These are phyloP conservation scores for Hirtodrosophila alboralis DNA, from an alignment of 2,888 invertebrate genomes.

Conservation along the genomic window DNA sequence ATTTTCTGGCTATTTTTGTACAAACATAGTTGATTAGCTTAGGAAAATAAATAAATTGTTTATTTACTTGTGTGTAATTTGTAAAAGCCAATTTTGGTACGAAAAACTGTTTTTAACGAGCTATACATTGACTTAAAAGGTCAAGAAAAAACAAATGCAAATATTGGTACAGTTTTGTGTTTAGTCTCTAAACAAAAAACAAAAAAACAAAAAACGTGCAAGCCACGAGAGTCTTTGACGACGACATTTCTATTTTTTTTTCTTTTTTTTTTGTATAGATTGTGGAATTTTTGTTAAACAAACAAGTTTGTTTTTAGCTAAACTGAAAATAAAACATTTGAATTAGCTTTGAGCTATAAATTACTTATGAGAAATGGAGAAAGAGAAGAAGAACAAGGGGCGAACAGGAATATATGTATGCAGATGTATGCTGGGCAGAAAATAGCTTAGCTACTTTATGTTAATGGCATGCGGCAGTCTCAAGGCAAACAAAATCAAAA, in stretches of 20 bases:
- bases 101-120: too few species aligned
- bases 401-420: neutral
- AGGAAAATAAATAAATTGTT: slow-evolving; percentile 53
- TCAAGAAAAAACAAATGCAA: neutral
- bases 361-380: slow-evolving; percentile 17
- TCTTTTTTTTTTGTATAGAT: slow-evolving; percentile 16
- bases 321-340: slow-evolving; percentile 47
- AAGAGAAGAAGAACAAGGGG: slow-evolving; percentile 1
- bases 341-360: slow-evolving; percentile 47
- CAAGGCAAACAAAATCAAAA: slow-evolving; percentile 49
- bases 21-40: slow-evolving; percentile 42
- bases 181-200: slow-evolving; percentile 31
- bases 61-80: slow-evolving; percentile 18
- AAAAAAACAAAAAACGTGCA: slow-evolving; percentile 56
- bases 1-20: slow-evolving; percentile 39
- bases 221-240: slow-evolving; percentile 55
- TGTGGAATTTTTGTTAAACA: slow-evolving; percentile 61
- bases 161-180: slow-evolving; percentile 1
- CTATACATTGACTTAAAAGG: neutral
- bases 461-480: slow-evolving; percentile 65
- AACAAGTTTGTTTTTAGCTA: slow-evolving; percentile 54
- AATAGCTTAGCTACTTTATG: slow-evolving; percentile 71
- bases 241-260: too few species aligned
- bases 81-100: neutral
- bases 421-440: slow-evolving; percentile 33